Percentiles rank a stretch among this genome's conserved stretches.
phyloP scores from a whole-genome alignment of 2,113 vertebrate species.

The Corythaeola cristata region DNA sequence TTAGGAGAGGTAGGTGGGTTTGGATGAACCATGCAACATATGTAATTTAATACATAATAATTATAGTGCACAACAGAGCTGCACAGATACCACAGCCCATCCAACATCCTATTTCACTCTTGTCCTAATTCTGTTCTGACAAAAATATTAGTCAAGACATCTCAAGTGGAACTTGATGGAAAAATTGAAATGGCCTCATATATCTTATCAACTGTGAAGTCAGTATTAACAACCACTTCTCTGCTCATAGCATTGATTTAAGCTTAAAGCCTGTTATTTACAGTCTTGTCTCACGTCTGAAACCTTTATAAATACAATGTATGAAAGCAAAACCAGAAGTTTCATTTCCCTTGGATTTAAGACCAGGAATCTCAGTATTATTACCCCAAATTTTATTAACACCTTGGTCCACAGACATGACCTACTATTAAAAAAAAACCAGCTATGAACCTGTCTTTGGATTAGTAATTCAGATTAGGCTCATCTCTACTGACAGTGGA shows the following conservation, averaged over 20 bases:
- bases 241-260: neutral
- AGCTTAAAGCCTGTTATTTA: neutral
- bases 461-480: neutral
- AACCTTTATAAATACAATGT: neutral
- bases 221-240: neutral
- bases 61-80: neutral
- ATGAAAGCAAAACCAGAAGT: neutral
- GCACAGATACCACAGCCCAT: neutral
- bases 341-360: neutral
- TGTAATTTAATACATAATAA: neutral
- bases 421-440: neutral
- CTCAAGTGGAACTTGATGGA: neutral
- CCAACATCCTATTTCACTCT: neutral
- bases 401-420: neutral
- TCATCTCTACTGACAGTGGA: neutral
- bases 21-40: neutral
- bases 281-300: neutral
- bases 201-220: neutral
- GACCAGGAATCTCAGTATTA: neutral
- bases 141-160: neutral
- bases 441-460: neutral
- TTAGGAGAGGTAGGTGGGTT: neutral
- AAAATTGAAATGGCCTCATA: neutral
- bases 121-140: neutral
- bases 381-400: neutral